Evolutionary conservation across 1,140 invertebrate genomes (phyloP).

Genomic region (Tribolium castaneum): DNA sequence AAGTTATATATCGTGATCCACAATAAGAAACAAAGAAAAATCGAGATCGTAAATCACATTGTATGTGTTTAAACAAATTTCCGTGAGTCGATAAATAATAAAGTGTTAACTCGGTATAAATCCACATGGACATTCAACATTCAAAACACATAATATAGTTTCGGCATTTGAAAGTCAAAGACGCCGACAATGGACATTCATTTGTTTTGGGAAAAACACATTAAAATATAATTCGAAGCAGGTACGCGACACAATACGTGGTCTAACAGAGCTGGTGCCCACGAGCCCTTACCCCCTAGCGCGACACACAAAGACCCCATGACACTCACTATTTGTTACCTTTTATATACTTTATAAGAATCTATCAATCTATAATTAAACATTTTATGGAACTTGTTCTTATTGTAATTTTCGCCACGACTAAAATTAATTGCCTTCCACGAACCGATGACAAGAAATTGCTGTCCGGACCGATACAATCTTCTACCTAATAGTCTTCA

Average conservation of each 20-base stretch:
- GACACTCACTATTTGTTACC: constrained; percentile 61
- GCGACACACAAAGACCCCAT: constrained; percentile 54
- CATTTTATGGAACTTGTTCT: constrained; percentile 51
- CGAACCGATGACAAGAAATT: constrained; percentile 44
- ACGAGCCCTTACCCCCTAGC: constrained; percentile 42
- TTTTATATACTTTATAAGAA: constrained; percentile 58
- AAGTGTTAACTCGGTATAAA: constrained; percentile 58
- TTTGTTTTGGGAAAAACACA: constrained; percentile 63
- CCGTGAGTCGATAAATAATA: constrained; percentile 59
- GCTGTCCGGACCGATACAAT: constrained; percentile 40
- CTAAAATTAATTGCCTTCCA: constrained; percentile 46
- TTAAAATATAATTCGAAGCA: constrained; percentile 62
- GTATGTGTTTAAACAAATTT: constrained; percentile 58
- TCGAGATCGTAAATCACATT: constrained; percentile 55
- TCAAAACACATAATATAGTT: constrained; percentile 60
- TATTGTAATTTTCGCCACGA: constrained; percentile 44
- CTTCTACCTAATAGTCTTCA: constrained; percentile 36
- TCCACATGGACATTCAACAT: constrained; percentile 57
- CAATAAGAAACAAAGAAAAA: constrained; percentile 56
- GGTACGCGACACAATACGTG: constrained; percentile 61
- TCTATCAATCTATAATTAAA: constrained; percentile 61
- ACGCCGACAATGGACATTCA: constrained; percentile 61
- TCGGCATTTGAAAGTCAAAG: constrained; percentile 58
- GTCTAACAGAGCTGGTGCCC: constrained; percentile 48
- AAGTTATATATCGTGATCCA: constrained; percentile 55